These are phyloP conservation scores for Masnerella sp. DNA, from an alignment of 2,888 invertebrate genomes.

Conservation along the genomic window DNA sequence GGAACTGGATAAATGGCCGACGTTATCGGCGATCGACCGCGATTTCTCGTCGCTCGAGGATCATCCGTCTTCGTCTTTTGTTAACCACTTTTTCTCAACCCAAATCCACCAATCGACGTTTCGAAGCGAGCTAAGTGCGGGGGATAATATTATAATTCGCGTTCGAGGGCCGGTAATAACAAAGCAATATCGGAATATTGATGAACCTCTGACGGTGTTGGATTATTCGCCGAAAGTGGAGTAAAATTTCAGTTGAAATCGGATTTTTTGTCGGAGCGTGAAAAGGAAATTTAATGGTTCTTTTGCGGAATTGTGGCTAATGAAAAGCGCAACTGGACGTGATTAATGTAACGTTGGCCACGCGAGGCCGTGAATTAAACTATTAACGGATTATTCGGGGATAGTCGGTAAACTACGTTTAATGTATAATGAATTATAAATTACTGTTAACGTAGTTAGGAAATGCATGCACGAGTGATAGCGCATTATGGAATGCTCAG, in stretches of 20 bases:
- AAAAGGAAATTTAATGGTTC: conserved; percentile 14
- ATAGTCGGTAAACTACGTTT: conserved; percentile 21
- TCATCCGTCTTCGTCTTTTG: too few relatives aligned
- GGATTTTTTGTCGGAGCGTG: background rate
- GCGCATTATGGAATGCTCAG: background rate
- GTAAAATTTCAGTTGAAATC: too few relatives aligned
- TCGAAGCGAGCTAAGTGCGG: background rate
- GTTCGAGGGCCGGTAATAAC: background rate
- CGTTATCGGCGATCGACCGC: conserved; percentile 15
- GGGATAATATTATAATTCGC: conserved; percentile 11
- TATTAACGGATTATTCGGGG: conserved; percentile 18
- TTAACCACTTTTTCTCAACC: background rate
- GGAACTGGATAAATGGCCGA: conserved; percentile 36
- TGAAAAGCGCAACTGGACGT: background rate
- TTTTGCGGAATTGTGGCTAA: background rate
- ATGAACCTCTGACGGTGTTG: background rate
- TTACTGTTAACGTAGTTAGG: background rate
- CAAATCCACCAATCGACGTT: background rate
- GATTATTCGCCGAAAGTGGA: background rate
- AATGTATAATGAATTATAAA: conserved; percentile 26
- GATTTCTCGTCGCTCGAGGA: too few relatives aligned
- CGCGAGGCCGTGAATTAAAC: conserved; percentile 20
- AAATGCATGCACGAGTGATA: conserved; percentile 4
- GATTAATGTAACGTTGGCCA: conserved; percentile 14
- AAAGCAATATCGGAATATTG: conserved; percentile 6